A percentile compares a stretch with the other conserved stretches of the same genome.
Evolutionary conservation across 2,113 vertebrate species (phyloP).

Genomic region (Lates calcarifer): DNA sequence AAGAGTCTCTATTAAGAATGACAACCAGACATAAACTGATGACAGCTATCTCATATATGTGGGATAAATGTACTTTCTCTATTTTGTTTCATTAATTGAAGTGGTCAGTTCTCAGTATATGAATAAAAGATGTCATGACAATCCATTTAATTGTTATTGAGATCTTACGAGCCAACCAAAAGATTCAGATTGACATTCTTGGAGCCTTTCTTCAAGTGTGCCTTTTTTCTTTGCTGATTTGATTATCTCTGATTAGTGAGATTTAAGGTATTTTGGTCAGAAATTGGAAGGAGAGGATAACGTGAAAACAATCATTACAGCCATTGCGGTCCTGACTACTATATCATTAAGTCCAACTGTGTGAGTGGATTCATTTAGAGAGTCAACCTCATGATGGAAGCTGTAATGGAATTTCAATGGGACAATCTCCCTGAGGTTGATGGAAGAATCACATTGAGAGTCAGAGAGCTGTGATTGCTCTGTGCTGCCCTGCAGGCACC

Average conservation of each 20-base stretch:
- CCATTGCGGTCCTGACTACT: constrained; percentile 25
- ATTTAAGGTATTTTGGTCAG: constrained; percentile 19
- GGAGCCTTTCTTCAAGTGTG: no score
- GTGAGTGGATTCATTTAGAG: constrained; percentile 51
- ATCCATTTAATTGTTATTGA: no score
- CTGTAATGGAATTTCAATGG: constrained; percentile 84
- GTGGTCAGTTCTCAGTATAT: no score
- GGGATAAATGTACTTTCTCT: neutral
- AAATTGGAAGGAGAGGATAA: constrained; percentile 12
- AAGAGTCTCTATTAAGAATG: neutral
- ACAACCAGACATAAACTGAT: neutral
- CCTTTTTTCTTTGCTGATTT: neutral
- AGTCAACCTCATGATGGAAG: constrained; percentile 62
- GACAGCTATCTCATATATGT: neutral
- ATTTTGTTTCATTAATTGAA: no score
- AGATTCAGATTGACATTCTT: no score
- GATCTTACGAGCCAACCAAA: no score
- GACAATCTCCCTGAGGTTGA: constrained; percentile 75
- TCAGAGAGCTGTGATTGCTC: constrained; percentile 75
- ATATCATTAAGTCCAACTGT: constrained; percentile 57
- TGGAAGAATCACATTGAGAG: constrained; percentile 72
- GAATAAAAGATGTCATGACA: no score
- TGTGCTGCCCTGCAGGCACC: constrained; percentile 54
- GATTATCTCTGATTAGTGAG: constrained; percentile 11
- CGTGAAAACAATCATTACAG: constrained; percentile 32